phyloP scores from a whole-genome alignment of 2,797 vertebrate genomes.

The Falco cherrug region DNA sequence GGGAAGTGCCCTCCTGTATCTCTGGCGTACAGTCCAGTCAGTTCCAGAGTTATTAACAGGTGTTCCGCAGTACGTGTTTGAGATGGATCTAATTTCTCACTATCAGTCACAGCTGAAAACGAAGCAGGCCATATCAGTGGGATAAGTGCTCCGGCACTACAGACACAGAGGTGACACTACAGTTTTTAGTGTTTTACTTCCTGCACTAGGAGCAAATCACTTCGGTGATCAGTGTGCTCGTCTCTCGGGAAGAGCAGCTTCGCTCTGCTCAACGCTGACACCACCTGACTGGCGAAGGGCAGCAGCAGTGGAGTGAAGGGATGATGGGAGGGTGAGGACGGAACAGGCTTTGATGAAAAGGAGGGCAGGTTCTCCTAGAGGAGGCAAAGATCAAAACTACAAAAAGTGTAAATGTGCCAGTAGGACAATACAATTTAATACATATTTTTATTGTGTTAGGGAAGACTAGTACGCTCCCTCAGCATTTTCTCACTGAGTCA shows the following conservation, averaged over 20 bases:
- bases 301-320: background rate
- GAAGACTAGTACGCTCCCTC: background rate
- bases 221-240: background rate
- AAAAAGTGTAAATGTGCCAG: background rate
- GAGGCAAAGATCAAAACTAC: background rate
- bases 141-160: background rate
- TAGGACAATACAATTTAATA: background rate
- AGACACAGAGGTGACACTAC: background rate
- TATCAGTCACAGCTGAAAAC: background rate
- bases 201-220: background rate
- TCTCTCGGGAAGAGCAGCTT: background rate
- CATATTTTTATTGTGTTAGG: background rate
- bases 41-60: background rate
- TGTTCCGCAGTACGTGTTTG: background rate
- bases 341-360: background rate
- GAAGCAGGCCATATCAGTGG: background rate
- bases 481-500: background rate
- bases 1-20: background rate
- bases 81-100: background rate
- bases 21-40: background rate
- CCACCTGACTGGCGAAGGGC: conserved; percentile 22
- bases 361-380: background rate
- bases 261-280: conserved; percentile 62
- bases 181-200: background rate
- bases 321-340: background rate